Percentiles rank a stretch among this genome's conserved stretches.
Conservation (phyloP, 2,113 vertebrate species). For the Lontra canadensis region DNA sequence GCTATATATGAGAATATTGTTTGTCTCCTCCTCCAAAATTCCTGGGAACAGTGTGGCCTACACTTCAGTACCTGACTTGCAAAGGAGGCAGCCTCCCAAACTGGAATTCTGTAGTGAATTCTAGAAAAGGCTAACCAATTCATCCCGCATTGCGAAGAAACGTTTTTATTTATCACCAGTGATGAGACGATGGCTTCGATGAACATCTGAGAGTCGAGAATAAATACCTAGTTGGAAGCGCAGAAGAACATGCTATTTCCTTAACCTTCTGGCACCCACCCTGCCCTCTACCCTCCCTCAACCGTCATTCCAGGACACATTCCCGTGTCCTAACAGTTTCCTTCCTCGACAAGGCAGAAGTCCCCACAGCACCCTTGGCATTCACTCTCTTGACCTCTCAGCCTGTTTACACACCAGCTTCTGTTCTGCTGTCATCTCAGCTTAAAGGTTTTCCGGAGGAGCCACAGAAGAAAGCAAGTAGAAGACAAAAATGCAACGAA, state of each 20-base stretch:
- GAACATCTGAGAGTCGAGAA: not conserved
- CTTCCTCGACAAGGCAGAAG: not conserved
- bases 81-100: not conserved
- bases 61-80: not conserved
- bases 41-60: not conserved
- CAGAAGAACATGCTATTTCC: no score
- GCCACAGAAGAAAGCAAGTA: no score
- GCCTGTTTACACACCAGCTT: no score
- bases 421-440: no score
- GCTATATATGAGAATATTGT: not conserved
- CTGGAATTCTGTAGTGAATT: not conserved
- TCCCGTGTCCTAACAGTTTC: no score
- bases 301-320: not conserved
- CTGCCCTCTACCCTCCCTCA: not conserved
- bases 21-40: not conserved
- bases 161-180: not conserved
- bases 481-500: no score
- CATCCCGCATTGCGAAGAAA: not conserved
- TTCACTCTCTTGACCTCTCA: not conserved
- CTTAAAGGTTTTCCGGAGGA: no score
- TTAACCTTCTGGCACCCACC: no score
- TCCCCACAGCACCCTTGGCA: not conserved
- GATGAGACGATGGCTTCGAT: not conserved
- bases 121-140: not conserved
- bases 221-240: not conserved